phyloP scores from a whole-genome alignment of 2,797 vertebrate species.

The Philypnodon macrostomus region DNA sequence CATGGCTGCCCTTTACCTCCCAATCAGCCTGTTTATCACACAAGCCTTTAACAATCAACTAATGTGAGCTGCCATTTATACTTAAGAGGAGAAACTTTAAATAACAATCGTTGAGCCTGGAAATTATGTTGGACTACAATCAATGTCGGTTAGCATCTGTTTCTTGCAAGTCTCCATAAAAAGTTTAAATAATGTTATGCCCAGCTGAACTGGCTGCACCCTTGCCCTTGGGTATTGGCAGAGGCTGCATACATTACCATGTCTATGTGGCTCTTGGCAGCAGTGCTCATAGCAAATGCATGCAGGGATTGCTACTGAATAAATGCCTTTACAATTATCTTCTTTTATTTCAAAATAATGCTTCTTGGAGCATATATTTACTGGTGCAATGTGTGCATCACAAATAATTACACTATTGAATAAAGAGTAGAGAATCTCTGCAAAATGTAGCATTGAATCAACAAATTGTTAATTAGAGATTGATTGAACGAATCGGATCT shows the following conservation, averaged over 20 bases:
- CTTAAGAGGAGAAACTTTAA: conserved; percentile 3
- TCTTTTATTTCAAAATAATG: conserved; percentile 20
- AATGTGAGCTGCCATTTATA: conserved; percentile 16
- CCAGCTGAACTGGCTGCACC: conserved; percentile 39
- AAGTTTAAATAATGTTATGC: conserved; percentile 10
- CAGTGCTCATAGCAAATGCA: conserved; percentile 26
- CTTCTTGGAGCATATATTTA: neutral
- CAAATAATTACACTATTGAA: too few relatives aligned
- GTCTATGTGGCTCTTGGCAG: conserved; percentile 31
- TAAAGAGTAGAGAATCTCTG: too few relatives aligned
- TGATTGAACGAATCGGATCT: too few relatives aligned
- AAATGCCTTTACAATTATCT: conserved; percentile 30
- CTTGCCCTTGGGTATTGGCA: conserved; percentile 36
- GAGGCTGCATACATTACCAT: conserved; percentile 24
- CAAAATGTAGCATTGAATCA: too few relatives aligned
- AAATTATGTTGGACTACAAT: neutral
- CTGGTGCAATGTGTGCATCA: too few relatives aligned
- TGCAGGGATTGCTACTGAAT: conserved; percentile 27
- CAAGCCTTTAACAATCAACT: conserved; percentile 3
- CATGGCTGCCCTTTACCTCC: conserved; percentile 8
- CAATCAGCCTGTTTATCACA: conserved; percentile 29
- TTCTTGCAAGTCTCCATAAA: conserved; percentile 11
- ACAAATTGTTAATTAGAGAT: too few relatives aligned
- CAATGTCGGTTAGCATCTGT: conserved; percentile 3
- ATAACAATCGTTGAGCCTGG: neutral